Evolutionary conservation across 2,888 invertebrate genomes (phyloP).

Genomic region (Erpobdella octoculata): DNA sequence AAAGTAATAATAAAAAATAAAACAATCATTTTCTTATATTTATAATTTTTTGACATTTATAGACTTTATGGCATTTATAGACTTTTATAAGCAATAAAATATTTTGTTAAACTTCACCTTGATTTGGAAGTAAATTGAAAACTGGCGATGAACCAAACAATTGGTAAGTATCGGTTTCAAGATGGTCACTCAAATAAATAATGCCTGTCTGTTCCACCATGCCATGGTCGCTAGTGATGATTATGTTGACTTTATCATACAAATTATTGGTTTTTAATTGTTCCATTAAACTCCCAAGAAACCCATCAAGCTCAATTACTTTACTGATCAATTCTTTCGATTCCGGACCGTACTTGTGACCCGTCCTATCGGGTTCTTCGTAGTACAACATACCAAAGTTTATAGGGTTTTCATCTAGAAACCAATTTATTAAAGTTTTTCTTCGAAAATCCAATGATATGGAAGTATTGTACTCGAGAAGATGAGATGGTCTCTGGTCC

Average conservation of each 20-base stretch:
- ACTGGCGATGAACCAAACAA: slow-evolving; percentile 58
- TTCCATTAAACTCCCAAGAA: slow-evolving; percentile 55
- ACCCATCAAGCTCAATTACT: slow-evolving; percentile 54
- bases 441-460: slow-evolving; percentile 43
- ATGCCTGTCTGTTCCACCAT: slow-evolving; percentile 28
- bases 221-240: slow-evolving; percentile 69
- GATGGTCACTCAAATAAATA: slow-evolving; percentile 34
- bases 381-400: slow-evolving; percentile 66
- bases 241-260: slow-evolving; percentile 58
- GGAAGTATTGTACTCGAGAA: slow-evolving; percentile 42
- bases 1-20: no score
- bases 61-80: no score
- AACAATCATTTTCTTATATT: no score
- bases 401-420: slow-evolving; percentile 55
- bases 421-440: slow-evolving; percentile 46
- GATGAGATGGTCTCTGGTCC: slow-evolving; percentile 40
- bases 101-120: slow-evolving; percentile 37
- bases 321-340: slow-evolving; percentile 52
- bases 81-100: neutral
- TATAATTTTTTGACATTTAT: no score
- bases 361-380: slow-evolving; percentile 63
- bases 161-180: slow-evolving; percentile 55
- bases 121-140: slow-evolving; percentile 59
- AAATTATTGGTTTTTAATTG: slow-evolving; percentile 56
- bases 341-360: slow-evolving; percentile 58